A percentile compares a stretch with the other conserved stretches of the same genome.
These are phyloP conservation scores for Microtus montanus DNA, from an alignment of 2,113 vertebrate species.

Conservation along the genomic window DNA sequence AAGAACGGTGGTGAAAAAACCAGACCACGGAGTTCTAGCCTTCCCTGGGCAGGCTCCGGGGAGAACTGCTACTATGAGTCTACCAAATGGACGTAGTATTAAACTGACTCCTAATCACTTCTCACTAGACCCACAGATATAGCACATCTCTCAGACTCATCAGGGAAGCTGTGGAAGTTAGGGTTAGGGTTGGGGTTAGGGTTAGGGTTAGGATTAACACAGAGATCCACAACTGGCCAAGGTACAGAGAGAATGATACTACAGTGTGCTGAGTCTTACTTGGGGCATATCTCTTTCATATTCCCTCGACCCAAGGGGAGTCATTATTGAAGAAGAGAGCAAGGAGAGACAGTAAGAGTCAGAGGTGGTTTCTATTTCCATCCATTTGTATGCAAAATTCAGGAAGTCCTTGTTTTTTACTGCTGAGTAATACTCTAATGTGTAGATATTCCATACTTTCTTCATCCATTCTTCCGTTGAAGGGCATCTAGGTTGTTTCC, in stretches of 20 bases:
- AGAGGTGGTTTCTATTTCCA: too few species aligned
- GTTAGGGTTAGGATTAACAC: neutral
- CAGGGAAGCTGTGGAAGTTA: too few species aligned
- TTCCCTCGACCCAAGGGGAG: neutral
- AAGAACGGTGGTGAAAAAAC: accelerated
- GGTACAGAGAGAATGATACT: neutral
- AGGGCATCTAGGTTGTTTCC: too few species aligned
- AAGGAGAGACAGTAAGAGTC: neutral
- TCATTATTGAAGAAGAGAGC: neutral
- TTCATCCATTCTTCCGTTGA: too few species aligned
- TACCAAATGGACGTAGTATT: neutral
- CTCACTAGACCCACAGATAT: neutral
- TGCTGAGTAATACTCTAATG: too few species aligned
- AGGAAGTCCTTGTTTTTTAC: too few species aligned
- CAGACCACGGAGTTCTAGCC: neutral
- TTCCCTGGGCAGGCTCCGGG: too few species aligned
- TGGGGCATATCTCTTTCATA: neutral
- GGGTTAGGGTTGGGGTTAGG: too few species aligned
- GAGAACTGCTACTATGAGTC: neutral
- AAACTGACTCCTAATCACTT: neutral
- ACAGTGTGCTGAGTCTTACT: neutral
- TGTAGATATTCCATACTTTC: too few species aligned
- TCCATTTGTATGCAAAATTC: too few species aligned
- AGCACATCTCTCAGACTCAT: too few species aligned
- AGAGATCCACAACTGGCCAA: neutral